These are phyloP conservation scores for Coregonus clupeaformis DNA, from an alignment of 2,113 vertebrate species.

Conservation along the genomic window DNA sequence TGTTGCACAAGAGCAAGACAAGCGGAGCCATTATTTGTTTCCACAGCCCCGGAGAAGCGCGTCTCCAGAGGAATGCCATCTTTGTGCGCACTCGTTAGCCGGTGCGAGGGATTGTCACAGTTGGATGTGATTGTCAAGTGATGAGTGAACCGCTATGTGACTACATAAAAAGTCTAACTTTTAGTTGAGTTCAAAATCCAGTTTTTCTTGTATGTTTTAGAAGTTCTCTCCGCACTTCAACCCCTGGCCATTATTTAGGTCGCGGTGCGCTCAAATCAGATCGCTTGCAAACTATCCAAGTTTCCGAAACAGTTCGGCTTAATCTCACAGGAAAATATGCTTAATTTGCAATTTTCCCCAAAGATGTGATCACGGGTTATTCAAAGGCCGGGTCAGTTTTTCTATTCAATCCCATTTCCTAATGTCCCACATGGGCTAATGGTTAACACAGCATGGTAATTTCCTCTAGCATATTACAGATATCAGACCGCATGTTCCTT, in stretches of 20 bases:
- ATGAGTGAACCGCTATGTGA: background rate
- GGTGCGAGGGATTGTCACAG: background rate
- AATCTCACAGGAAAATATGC: background rate
- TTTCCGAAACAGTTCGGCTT: background rate
- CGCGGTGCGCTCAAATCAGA: background rate
- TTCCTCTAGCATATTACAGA: background rate
- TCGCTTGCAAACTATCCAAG: background rate
- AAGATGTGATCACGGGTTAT: background rate
- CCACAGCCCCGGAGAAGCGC: conserved; percentile 22
- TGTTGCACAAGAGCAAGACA: conserved; percentile 32
- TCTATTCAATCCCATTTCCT: conserved; percentile 2
- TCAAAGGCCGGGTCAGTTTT: background rate
- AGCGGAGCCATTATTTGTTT: conserved; percentile 6
- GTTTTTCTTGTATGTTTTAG: background rate
- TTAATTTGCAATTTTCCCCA: background rate
- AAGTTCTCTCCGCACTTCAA: background rate
- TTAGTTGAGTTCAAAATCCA: background rate
- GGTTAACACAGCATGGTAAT: background rate
- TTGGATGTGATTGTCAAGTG: background rate
- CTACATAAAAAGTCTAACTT: background rate
- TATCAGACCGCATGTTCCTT: background rate
- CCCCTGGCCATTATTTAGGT: background rate
- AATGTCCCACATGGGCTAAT: background rate
- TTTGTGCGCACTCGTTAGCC: conserved; percentile 4
- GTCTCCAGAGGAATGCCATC: conserved; percentile 40